Evolutionary conservation across 64 coral and sea anemone genomes (phyloP), one percentile per base, ranked within the genome.

Genomic region (Platygyra sinensis): DNA sequence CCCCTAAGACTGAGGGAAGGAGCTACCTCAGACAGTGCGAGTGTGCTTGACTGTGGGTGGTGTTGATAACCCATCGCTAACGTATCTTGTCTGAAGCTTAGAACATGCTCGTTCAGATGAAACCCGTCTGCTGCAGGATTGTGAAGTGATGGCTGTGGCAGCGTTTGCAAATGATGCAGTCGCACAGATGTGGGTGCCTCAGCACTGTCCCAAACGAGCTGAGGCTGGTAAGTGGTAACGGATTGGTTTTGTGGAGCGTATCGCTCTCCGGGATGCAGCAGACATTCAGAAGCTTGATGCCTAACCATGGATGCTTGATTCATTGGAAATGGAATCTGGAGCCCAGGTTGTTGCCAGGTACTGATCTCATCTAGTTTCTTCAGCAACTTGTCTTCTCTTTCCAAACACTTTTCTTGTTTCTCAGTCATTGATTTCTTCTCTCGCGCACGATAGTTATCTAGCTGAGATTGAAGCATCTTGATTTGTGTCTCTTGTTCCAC

Each of bases 361-460:
- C 63, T 85, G 32, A 85, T 85, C 24, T 85, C 81, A 22, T 85
- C 31, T 29, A 92, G 59, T 32, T 76, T 87, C 6, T 72, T n/a
- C 7, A 87, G 52, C 17, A 92, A 46, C 39, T 72, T 62, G 5
- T 87, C 76, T 62, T 92, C 90, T 30, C 74, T 76, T 46, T 87
- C 64, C 20, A 75, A 46, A 52, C 71, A 87, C 33, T 87, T 79
- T 73, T 92, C 73, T 63, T 92, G 82, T 49, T 86, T 86, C 55
- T 87, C 73, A 2, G 30, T 20, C 4, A 46, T 46, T 3, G 62
- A 42, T 42, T 87, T 81, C 11, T 17, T 18, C 7, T 79, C 90
- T 29, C 83, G 62, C 39, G 46, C 60, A 19, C 59, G 84, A 30
- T 52, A 87, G 18, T 92, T 82, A 55, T 87, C 75, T 14, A 92